phyloP scores from a whole-genome alignment of 2,888 invertebrate genomes.

The Endotricha flammealis region DNA sequence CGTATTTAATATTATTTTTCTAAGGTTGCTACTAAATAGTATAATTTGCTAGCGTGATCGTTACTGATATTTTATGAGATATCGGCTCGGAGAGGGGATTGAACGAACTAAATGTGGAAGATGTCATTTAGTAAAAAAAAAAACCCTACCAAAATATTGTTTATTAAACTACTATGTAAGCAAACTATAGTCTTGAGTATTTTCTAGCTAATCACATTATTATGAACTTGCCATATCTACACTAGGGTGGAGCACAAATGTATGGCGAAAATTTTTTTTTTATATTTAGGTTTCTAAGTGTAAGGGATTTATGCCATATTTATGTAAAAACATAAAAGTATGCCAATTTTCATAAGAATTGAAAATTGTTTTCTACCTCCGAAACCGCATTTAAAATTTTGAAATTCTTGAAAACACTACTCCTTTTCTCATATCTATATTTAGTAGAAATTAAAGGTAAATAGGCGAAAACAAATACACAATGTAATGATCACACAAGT shows the following conservation, averaged over 20 bases:
- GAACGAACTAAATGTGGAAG: too few species aligned
- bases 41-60: too few species aligned
- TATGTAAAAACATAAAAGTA: background rate
- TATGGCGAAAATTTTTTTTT: background rate
- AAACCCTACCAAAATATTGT: too few species aligned
- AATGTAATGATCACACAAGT: background rate
- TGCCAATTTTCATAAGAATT: background rate
- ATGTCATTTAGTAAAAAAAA: too few species aligned
- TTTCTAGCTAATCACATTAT: too few species aligned
- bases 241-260: background rate
- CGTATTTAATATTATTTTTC: too few species aligned
- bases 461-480: background rate
- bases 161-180: too few species aligned
- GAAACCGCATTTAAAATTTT: background rate
- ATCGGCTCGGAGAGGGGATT: too few species aligned
- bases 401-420: background rate
- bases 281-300: background rate
- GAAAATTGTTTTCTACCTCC: background rate
- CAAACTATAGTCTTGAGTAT: too few species aligned
- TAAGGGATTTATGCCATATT: background rate
- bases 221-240: too few species aligned
- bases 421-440: background rate
- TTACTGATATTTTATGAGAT: too few species aligned
- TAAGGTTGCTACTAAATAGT: too few species aligned
- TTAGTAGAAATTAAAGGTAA: background rate